These are phyloP conservation scores for Procambarus virginalis DNA, from an alignment of 1,140 invertebrate genomes.

Conservation along the genomic window DNA sequence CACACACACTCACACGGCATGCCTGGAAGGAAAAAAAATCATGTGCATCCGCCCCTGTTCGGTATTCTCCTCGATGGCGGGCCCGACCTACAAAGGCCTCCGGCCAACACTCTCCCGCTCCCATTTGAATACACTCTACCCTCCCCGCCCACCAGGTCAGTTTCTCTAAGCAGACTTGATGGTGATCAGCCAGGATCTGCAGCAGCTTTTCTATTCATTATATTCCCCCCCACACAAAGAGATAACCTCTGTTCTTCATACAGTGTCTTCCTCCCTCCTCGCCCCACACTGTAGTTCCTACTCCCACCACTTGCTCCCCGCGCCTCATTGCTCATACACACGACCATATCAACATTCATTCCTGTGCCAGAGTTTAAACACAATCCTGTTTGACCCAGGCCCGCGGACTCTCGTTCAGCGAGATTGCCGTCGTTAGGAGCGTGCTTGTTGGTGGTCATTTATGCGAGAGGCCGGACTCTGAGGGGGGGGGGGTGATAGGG, in stretches of 20 bases:
- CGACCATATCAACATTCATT: neutral
- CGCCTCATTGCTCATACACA: neutral
- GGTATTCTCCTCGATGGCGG: too few relatives aligned
- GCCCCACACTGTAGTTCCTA: too few relatives aligned
- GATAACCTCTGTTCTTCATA: neutral
- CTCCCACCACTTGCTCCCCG: too few relatives aligned
- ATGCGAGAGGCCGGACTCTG: neutral
- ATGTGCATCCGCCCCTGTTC: too few relatives aligned
- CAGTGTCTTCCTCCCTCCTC: neutral
- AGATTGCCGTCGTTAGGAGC: neutral
- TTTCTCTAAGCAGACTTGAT: neutral
- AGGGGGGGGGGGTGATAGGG: neutral
- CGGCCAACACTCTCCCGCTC: too few relatives aligned
- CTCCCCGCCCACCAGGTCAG: neutral
- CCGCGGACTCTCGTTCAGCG: neutral
- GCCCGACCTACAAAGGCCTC: too few relatives aligned
- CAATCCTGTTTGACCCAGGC: neutral
- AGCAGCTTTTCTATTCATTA: neutral
- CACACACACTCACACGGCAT: too few relatives aligned
- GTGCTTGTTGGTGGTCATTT: neutral
- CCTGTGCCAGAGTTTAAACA: neutral
- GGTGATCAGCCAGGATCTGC: neutral
- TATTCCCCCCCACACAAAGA: too few relatives aligned
- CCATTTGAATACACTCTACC: neutral
- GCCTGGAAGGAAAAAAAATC: too few relatives aligned